Base-by-base conservation (phyloP, 2,797 vertebrate genomes). In the Gila robusta region DNA sequence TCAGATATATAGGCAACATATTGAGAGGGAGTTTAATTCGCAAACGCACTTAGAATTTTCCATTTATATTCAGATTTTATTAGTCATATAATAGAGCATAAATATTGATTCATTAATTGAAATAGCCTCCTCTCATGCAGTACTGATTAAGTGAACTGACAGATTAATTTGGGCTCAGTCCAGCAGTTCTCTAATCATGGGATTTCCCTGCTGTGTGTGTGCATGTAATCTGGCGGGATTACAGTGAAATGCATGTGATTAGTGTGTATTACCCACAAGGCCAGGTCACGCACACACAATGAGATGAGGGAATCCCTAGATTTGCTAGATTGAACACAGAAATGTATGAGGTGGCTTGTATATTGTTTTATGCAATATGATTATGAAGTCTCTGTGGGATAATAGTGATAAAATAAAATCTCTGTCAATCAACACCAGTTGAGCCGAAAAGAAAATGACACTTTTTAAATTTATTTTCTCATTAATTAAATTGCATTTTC, bases 191-290 rank as follows among this genome's bases (percentile, higher is more conserved):
- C 49, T 76, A 59, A 88, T 71, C 17, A 23, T 52, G 9, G 73
- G 66, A 77, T 85, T 64, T 79, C 26, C 62, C 69, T 79, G 66
- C 69, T 79, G 66, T 59, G 71, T 83, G 74, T 54, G 47, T n/a
- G 28, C 28, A 4, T 80, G 59, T 86, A 86, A 89, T 86, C 80
- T 86, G 44, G 14, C 14, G 14, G 76, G 80, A 86, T 89, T 89
- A 89, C 59, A 77, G 26, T 83, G 23, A 80, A 56, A 76, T 54
- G 21, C 35, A 81, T 83, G 82, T 79, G 69, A 87, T 89, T 87
- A 83, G 37, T 82, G 79, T 73, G 37, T 59, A 74, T 87, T 52
- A 62, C 66, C 14, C 71, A 35, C 71, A 83, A 37, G 16, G 37
- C 77, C 78, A 62, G 74, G 84, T 84, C 76, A 66, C 52, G 8